Conservation (phyloP, 2,797 vertebrate species). For the Denticeps clupeoides region DNA sequence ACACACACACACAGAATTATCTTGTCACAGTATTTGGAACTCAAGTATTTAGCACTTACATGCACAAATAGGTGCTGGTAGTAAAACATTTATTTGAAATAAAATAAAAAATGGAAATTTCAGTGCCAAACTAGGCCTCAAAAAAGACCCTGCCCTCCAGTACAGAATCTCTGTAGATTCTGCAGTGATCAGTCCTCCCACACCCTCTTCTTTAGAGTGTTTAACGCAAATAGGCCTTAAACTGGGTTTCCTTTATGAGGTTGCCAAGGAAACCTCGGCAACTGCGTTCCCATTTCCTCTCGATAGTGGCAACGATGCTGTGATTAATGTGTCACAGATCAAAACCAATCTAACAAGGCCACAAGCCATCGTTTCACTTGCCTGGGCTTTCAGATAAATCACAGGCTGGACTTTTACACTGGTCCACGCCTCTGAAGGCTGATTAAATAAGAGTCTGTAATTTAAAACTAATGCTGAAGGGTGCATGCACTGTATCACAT, state of each 20-base stretch:
- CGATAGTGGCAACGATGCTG: slow-evolving; percentile 44
- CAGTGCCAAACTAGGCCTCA: too few relatives aligned
- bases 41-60: too few relatives aligned
- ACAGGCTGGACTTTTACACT: slow-evolving; percentile 42
- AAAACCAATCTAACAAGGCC: slow-evolving; percentile 46
- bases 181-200: too few relatives aligned
- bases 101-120: too few relatives aligned
- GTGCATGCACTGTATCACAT: too few relatives aligned
- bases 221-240: too few relatives aligned
- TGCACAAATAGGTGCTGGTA: not conserved
- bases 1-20: slow-evolving; percentile 9
- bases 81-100: too few relatives aligned
- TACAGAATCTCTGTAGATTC: too few relatives aligned
- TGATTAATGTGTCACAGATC: slow-evolving; percentile 51
- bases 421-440: slow-evolving; percentile 25
- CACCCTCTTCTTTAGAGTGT: too few relatives aligned
- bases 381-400: slow-evolving; percentile 40
- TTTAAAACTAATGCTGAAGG: too few relatives aligned
- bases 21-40: too few relatives aligned
- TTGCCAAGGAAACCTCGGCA: slow-evolving; percentile 56
- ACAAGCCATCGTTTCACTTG: slow-evolving; percentile 27
- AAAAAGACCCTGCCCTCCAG: too few relatives aligned
- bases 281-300: slow-evolving; percentile 34
- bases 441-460: slow-evolving; percentile 40
- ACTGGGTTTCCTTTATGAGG: slow-evolving; percentile 15